These are phyloP conservation scores for Maconellicoccus hirsutus DNA, from an alignment of 1,140 invertebrate species.

Conservation along the genomic window DNA sequence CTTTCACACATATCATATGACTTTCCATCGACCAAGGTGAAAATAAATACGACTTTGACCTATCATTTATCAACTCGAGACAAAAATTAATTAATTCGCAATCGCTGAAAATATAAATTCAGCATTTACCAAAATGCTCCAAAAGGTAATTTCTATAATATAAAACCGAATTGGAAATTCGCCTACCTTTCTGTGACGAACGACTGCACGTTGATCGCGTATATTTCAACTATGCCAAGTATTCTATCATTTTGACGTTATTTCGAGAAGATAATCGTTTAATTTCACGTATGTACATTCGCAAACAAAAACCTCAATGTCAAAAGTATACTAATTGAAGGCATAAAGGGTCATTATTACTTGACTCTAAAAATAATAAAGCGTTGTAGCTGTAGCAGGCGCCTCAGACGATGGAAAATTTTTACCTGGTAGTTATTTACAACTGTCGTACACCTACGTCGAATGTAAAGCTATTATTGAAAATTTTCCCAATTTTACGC, in stretches of 20 bases:
- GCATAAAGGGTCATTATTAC: slow-evolving; percentile 6
- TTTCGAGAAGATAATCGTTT: not conserved
- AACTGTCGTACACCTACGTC: no score
- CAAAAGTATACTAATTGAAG: slow-evolving; percentile 5
- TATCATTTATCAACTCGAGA: not conserved
- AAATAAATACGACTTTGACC: not conserved
- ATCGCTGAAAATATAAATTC: not conserved
- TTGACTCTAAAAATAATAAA: not conserved
- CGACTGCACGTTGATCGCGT: not conserved
- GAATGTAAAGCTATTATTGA: no score
- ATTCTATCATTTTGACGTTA: slow-evolving; percentile 5
- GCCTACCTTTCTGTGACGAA: not conserved
- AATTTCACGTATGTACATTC: not conserved
- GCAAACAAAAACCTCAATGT: not conserved
- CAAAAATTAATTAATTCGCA: not conserved
- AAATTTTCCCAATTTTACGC: no score
- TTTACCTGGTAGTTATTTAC: no score
- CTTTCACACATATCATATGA: not conserved
- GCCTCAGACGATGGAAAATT: no score
- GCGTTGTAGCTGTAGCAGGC: not conserved
- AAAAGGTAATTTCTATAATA: no score
- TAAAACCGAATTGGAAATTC: not conserved
- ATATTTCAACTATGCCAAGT: not conserved
- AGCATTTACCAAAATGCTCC: no score
- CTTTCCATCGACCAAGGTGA: not conserved